Conservation (phyloP, 1,140 invertebrate genomes). For the Sarcophaga peregrina region DNA sequence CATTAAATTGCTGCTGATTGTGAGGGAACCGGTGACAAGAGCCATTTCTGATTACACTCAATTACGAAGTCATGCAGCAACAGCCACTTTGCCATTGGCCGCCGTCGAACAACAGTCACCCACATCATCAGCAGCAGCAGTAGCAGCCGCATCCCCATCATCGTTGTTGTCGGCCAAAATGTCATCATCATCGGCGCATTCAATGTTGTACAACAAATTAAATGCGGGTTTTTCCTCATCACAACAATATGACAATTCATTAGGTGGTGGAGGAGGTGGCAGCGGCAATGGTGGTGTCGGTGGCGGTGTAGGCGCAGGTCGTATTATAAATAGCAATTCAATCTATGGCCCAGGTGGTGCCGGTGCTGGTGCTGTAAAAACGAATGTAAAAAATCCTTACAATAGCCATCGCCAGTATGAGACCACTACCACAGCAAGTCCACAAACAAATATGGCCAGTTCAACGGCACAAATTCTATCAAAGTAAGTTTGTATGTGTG, state of each 20-base stretch:
- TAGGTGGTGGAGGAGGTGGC: constrained; percentile 42
- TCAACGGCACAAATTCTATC: constrained; percentile 60
- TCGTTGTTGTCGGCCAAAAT: background rate
- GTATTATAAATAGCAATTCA: background rate
- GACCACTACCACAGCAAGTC: constrained; percentile 37
- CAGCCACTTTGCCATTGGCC: constrained; percentile 70
- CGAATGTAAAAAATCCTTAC: constrained; percentile 7
- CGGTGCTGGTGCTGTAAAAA: background rate
- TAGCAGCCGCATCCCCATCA: background rate
- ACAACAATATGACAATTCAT: constrained; percentile 45
- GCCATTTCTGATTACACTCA: constrained; percentile 98
- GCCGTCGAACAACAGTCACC: constrained; percentile 43
- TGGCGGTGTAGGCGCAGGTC: background rate
- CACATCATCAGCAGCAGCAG: background rate
- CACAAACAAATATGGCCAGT: constrained; percentile 48
- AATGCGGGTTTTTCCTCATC: constrained; percentile 39
- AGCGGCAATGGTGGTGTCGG: background rate
- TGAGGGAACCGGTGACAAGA: constrained; percentile 93
- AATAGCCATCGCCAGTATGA: constrained; percentile 29
- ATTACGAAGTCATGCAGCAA: constrained; percentile 79
- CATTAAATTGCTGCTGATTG: constrained; percentile 92
- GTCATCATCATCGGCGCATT: constrained; percentile 38
- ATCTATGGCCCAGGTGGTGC: background rate
- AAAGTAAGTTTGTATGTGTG: constrained; percentile 54
- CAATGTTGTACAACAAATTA: constrained; percentile 57